Percentiles rank a stretch among this genome's conserved stretches.
phyloP scores from a whole-genome alignment of 2,888 invertebrate genomes.

The Phymatocera aterrima region DNA sequence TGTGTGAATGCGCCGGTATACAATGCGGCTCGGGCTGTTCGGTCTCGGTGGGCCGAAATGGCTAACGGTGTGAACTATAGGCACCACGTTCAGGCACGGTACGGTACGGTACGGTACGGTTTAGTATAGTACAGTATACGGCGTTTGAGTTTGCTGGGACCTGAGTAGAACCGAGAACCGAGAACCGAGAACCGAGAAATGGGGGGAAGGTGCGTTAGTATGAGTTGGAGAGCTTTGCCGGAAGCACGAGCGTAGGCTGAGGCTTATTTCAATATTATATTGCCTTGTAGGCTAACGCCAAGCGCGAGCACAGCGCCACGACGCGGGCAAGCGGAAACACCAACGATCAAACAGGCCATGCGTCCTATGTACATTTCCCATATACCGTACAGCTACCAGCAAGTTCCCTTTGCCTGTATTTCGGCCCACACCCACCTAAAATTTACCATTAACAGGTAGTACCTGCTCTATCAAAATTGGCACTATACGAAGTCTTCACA shows the following conservation, averaged over 20 bases:
- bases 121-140: not conserved
- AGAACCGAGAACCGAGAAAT: not conserved
- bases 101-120: not conserved
- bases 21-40: not conserved
- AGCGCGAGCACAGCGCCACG: conserved; percentile 15
- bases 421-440: not conserved
- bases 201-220: not conserved
- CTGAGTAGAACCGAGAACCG: conserved; percentile 1
- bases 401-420: not conserved
- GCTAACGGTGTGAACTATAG: conserved; percentile 30
- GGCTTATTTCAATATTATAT: conserved; percentile 46
- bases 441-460: not conserved
- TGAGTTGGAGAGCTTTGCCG: conserved; percentile 30
- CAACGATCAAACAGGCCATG: conserved; percentile 37
- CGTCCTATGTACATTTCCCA: conserved; percentile 33
- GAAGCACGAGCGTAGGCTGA: conserved; percentile 34
- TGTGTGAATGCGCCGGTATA: not conserved
- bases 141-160: no score
- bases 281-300: conserved; percentile 41
- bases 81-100: not conserved
- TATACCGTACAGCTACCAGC: not conserved
- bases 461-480: no score
- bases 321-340: conserved; percentile 35
- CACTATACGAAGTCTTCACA: not conserved
- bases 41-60: not conserved